Base-by-base conservation (phyloP, 30 jellyfish, hydroid and myxozoan genomes). In the Pseudorhiza aurosa region DNA sequence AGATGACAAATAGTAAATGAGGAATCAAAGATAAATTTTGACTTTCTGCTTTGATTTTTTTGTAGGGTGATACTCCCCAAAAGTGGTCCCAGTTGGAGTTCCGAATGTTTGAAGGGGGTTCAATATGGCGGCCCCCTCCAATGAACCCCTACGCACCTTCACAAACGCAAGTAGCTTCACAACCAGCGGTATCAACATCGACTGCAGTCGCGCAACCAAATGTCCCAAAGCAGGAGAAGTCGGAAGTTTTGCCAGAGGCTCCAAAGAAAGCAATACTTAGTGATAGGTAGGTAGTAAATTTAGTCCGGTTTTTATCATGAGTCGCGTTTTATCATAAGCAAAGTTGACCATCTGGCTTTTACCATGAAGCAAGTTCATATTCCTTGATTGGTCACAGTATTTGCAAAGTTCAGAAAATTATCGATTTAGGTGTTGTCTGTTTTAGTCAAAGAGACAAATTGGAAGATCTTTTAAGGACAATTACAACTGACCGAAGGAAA, bases 71-170 rank as follows among this genome's bases (percentile, higher is more conserved):
- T 62, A 82, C 99, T 1, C 96, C 97, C 15, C 95, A 82, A 17
- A 68, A 83, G 47, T 94, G 99, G 99, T 69, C 88, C 1, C 96
- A 87, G 73, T 77, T 27, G 2, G 96, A 94, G 40, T 94, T 94
- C 90, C 60, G 97, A 32, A 94, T 94, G 99, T 94, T 87, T 68
- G 64, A 47, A 1, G 93, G 97, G 25, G 99, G 99, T 0, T 87
- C 99, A 36, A 69, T 94, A 14, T 94, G 99, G 99, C 82, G 89
- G 40, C 99, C 99, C 11, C 99, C 99, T 31, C 96, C 91, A 12
- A 80, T 81, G 87, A 92, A 92, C 53, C 96, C 97, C 7, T 92
- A 77, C 45, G 84, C 92, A 22, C 50, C 83, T 81, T n/a, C 90
- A 26, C 67, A 57, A 19, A 72, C 87, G 15, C 86, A 79, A 51